Conservation (phyloP, 1,140 invertebrate species). For the Drosophila varians region DNA sequence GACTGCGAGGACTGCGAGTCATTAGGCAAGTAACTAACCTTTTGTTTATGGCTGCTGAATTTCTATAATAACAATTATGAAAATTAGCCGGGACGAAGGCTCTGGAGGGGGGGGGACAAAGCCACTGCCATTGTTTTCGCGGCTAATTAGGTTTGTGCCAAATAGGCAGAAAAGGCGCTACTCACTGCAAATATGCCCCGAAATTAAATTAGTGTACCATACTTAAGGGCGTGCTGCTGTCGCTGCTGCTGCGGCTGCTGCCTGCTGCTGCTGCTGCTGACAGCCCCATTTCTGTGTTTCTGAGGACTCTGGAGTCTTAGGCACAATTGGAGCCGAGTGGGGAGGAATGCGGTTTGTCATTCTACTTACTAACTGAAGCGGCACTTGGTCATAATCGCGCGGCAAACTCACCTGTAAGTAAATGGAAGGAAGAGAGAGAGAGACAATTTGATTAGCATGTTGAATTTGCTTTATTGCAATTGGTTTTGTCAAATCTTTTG, state of each 20-base stretch:
- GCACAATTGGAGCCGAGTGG: too few species aligned
- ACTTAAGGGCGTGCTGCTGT: slow-evolving; percentile 35
- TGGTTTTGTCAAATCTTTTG: slow-evolving; percentile 66
- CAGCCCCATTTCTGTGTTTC: slow-evolving; percentile 26
- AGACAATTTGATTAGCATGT: slow-evolving; percentile 72
- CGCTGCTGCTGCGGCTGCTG: background rate
- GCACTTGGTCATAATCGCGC: slow-evolving; percentile 70
- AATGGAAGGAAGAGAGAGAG: slow-evolving; percentile 33
- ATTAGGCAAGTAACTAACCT: slow-evolving; percentile 81
- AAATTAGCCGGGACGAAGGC: slow-evolving; percentile 63
- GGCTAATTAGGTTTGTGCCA: slow-evolving; percentile 80
- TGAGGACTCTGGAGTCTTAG: background rate
- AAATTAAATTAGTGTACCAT: slow-evolving; percentile 62
- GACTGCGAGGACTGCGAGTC: slow-evolving; percentile 66
- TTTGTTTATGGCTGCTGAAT: slow-evolving; percentile 79
- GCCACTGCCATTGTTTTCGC: slow-evolving; percentile 67
- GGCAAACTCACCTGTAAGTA: slow-evolving; percentile 80
- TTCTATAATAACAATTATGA: slow-evolving; percentile 83
- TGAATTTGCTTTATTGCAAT: slow-evolving; percentile 50
- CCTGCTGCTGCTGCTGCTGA: slow-evolving; percentile 1
- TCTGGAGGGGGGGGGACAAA: background rate
- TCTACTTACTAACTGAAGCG: slow-evolving; percentile 78
- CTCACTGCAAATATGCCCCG: slow-evolving; percentile 64
- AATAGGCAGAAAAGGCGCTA: slow-evolving; percentile 74
- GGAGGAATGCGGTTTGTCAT: slow-evolving; percentile 16